These are phyloP conservation scores for Tenebrosternarchus preto DNA, from an alignment of 2,113 vertebrate genomes.

Conservation along the genomic window DNA sequence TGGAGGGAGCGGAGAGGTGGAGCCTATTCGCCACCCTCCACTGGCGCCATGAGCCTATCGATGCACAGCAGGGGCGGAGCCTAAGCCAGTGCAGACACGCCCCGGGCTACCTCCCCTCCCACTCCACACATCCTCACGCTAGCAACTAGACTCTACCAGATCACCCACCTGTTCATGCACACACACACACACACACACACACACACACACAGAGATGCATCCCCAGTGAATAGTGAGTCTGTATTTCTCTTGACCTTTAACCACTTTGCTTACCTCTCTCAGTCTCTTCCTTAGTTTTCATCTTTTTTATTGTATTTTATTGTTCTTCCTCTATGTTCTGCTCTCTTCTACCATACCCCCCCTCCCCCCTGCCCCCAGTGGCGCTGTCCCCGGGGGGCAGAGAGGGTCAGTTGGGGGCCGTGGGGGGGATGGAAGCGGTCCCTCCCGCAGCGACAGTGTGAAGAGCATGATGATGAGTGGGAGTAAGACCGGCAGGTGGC, in stretches of 20 bases:
- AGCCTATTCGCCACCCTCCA: not conserved
- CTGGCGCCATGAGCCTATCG: not conserved
- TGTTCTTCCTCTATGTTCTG: slow-evolving; percentile 45
- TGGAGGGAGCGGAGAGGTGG: not conserved
- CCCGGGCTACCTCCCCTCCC: not conserved
- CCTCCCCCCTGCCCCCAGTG: slow-evolving; percentile 79
- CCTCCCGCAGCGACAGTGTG: slow-evolving; percentile 86
- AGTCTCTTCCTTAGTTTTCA: slow-evolving; percentile 49
- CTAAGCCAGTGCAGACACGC: not conserved
- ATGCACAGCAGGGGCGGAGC: not conserved
- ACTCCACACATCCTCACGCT: not conserved
- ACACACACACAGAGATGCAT: slow-evolving; percentile 5
- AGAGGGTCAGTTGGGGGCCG: slow-evolving; percentile 85
- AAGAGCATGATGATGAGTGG: slow-evolving; percentile 88
- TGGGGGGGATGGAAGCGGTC: slow-evolving; percentile 82
- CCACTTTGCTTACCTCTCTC: slow-evolving; percentile 52
- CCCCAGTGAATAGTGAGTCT: slow-evolving; percentile 38
- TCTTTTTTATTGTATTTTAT: slow-evolving; percentile 62
- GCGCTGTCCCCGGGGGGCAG: slow-evolving; percentile 89
- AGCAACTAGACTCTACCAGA: not conserved
- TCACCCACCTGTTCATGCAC: not conserved
- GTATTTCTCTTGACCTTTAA: slow-evolving; percentile 58
- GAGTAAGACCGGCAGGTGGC: slow-evolving; percentile 88
- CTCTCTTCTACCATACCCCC: slow-evolving; percentile 62
- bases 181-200: slow-evolving; percentile 1